These are phyloP conservation scores for Cryptus armator DNA, from an alignment of 2,888 invertebrate genomes.

Conservation along the genomic window DNA sequence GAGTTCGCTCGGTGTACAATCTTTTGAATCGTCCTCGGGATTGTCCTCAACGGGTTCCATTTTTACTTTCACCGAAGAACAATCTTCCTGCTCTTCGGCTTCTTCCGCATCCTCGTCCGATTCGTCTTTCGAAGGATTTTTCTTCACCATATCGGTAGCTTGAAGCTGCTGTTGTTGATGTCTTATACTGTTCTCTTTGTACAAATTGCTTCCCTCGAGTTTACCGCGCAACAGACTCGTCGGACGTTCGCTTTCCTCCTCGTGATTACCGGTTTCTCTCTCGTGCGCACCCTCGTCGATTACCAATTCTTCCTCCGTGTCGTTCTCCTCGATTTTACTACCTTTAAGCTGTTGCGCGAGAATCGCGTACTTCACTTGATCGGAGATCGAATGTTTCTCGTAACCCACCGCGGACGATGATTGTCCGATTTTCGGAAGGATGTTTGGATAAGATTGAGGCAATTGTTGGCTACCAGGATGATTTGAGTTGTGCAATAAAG, in stretches of 20 bases:
- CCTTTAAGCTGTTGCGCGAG: constrained; percentile 91
- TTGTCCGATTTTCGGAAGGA: constrained; percentile 75
- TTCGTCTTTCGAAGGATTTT: constrained; percentile 66
- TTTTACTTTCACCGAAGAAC: constrained; percentile 27
- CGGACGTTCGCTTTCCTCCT: constrained; percentile 72
- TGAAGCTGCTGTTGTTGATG: constrained; percentile 21
- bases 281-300: constrained; percentile 88
- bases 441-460: constrained; percentile 72
- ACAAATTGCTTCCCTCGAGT: constrained; percentile 74
- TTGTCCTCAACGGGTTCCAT: constrained; percentile 75
- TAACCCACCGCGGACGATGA: constrained; percentile 84
- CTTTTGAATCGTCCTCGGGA: constrained; percentile 86
- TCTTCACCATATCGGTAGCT: constrained; percentile 4
- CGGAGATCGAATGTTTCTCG: constrained; percentile 86
- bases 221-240: constrained; percentile 80
- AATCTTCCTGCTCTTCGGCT: constrained; percentile 76
- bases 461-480: constrained; percentile 63
- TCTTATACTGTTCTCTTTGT: constrained; percentile 44
- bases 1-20: constrained; percentile 85
- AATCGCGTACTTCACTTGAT: constrained; percentile 91
- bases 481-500: constrained; percentile 73
- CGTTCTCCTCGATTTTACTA: constrained; percentile 87
- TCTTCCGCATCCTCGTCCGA: constrained; percentile 75
- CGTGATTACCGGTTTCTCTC: constrained; percentile 72
- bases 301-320: constrained; percentile 89